These are phyloP conservation scores for Drosophila paulistorum DNA, from an alignment of 1,140 invertebrate genomes.

Conservation along the genomic window DNA sequence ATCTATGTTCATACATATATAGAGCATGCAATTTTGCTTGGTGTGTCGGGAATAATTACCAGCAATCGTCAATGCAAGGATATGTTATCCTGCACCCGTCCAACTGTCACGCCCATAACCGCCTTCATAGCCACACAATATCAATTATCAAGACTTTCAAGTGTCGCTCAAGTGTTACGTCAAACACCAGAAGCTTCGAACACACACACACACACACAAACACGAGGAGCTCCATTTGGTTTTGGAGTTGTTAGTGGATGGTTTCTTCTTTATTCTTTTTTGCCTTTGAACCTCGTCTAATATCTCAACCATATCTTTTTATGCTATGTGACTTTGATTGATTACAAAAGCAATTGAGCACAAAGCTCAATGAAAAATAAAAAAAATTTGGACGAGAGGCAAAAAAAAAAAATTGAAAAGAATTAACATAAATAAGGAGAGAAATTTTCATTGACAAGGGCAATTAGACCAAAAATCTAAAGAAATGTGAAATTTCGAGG, in stretches of 20 bases:
- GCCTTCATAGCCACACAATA: slow-evolving; percentile 46
- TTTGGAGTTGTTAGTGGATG: slow-evolving; percentile 39
- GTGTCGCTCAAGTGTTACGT: slow-evolving; percentile 78
- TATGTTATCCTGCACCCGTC: slow-evolving; percentile 24
- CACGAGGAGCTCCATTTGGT: slow-evolving; percentile 32
- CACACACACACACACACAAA: slow-evolving; percentile 54
- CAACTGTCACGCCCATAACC: slow-evolving; percentile 18
- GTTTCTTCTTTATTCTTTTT: not conserved
- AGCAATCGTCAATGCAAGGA: slow-evolving; percentile 35
- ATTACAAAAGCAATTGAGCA: slow-evolving; percentile 77
- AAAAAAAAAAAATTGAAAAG: slow-evolving; percentile 35
- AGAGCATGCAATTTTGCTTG: slow-evolving; percentile 11
- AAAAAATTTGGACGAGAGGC: slow-evolving; percentile 15
- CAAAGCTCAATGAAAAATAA: slow-evolving; percentile 38
- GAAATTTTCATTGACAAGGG: slow-evolving; percentile 59
- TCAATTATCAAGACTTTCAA: slow-evolving; percentile 73
- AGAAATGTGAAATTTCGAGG: slow-evolving; percentile 34
- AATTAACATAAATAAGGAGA: slow-evolving; percentile 73
- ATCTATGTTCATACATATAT: too few relatives aligned
- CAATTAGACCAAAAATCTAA: slow-evolving; percentile 32
- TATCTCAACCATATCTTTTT: slow-evolving; percentile 29
- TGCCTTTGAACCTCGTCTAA: not conserved
- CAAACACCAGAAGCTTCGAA: slow-evolving; percentile 58
- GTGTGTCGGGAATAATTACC: slow-evolving; percentile 67
- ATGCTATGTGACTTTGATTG: slow-evolving; percentile 67